Conservation (phyloP, 2,113 vertebrate genomes). For the human (Homo sapiens) region DNA sequence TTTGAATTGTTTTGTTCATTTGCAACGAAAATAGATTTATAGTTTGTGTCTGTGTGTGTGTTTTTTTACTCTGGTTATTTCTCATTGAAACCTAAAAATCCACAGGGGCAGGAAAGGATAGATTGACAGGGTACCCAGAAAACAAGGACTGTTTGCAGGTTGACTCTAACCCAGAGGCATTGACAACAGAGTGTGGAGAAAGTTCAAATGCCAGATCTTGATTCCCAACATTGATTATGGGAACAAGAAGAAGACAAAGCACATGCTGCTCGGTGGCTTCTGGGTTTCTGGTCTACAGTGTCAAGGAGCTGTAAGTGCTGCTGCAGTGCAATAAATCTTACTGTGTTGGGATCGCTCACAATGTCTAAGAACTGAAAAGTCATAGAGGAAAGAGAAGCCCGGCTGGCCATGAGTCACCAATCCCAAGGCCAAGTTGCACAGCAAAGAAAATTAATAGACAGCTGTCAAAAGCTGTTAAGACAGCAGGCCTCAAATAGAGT, state of each 20-base stretch:
- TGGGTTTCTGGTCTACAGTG: not conserved
- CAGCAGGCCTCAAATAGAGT: not conserved
- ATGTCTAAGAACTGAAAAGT: not conserved
- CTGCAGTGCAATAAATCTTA: not conserved
- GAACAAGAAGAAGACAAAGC: not conserved
- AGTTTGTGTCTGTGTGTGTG: not conserved
- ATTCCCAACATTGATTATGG: not conserved
- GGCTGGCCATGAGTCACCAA: not conserved
- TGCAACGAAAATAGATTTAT: not conserved
- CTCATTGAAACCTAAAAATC: conserved; percentile 5
- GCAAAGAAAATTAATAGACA: not conserved
- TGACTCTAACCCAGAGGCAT: not conserved
- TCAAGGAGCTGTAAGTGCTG: not conserved
- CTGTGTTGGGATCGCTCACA: not conserved
- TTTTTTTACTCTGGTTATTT: not conserved
- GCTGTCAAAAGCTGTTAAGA: not conserved
- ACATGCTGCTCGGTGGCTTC: not conserved
- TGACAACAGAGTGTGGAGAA: not conserved
- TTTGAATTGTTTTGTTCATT: not conserved
- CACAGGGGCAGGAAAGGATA: not conserved
- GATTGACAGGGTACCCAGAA: not conserved
- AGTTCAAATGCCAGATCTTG: not conserved
- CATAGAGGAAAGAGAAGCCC: not conserved
- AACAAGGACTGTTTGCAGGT: not conserved
- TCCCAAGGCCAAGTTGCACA: not conserved